A percentile compares a stretch with the other conserved stretches of the same genome.
Evolutionary conservation across 64 coral and sea anemone genomes (phyloP).

Genomic region (Hydrozoanthus tunicans): DNA sequence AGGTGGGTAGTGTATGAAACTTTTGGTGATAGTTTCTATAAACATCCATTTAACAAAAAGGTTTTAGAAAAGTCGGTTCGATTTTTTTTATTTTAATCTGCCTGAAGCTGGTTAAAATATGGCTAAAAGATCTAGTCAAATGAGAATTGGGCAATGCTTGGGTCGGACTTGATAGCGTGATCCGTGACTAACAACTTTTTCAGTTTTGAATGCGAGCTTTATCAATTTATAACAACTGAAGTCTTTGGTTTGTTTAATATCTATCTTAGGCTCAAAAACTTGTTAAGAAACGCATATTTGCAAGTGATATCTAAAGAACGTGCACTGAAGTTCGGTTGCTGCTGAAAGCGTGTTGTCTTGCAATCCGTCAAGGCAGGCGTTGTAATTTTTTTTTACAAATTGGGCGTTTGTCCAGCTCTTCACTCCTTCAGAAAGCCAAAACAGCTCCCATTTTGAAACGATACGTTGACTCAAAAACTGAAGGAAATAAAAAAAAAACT

Average conservation of each 20-base stretch:
- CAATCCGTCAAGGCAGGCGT: background rate
- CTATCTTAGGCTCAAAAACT: background rate
- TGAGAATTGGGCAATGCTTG: background rate
- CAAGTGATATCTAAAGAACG: background rate
- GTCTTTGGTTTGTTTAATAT: background rate
- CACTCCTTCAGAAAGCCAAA: too few relatives aligned
- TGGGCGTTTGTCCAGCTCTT: too few relatives aligned
- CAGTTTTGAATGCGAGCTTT: background rate
- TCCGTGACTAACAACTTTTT: background rate
- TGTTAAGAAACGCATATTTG: background rate
- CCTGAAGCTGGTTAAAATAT: background rate
- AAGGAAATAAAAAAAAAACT: background rate
- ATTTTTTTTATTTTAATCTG: background rate
- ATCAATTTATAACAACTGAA: too few relatives aligned
- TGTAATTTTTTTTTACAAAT: too few relatives aligned
- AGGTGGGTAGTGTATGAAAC: constrained; percentile 62
- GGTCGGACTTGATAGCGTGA: background rate
- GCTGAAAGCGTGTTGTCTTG: background rate
- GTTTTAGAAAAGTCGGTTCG: background rate
- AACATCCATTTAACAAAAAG: background rate
- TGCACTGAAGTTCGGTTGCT: background rate
- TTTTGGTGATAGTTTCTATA: background rate
- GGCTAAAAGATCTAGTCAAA: background rate
- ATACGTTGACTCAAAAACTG: background rate
- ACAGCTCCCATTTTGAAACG: too few relatives aligned